phyloP scores from a whole-genome alignment of 2,888 invertebrate genomes.

The Sinodicranocentrus sp. region DNA sequence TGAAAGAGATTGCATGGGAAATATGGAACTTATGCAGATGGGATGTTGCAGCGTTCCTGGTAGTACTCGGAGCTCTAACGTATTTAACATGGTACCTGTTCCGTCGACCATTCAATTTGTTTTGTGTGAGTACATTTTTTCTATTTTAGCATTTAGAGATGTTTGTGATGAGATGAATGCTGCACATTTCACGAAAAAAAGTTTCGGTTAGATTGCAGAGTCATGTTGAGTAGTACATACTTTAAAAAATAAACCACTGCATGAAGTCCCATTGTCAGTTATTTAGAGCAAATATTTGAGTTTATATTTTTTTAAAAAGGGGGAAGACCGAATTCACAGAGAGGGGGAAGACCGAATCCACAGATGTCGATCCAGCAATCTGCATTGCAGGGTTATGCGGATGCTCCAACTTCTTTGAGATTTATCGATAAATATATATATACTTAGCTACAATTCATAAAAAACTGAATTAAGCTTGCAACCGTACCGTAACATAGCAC shows the following conservation, averaged over 20 bases:
- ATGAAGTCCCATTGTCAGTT: too few relatives aligned
- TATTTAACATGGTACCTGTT: conserved; percentile 73
- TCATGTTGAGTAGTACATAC: too few relatives aligned
- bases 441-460: conserved; percentile 5
- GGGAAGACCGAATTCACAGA: neutral
- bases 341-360: neutral
- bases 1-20: conserved; percentile 26
- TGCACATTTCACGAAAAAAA: too few relatives aligned
- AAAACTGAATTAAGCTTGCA: too few relatives aligned
- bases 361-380: too few relatives aligned
- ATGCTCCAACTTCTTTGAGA: conserved; percentile 36
- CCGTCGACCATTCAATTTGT: conserved; percentile 75
- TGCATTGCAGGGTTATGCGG: conserved; percentile 62
- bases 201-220: too few relatives aligned
- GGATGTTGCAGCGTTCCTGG: conserved; percentile 38
- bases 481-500: too few relatives aligned
- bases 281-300: too few relatives aligned
- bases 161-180: too few relatives aligned
- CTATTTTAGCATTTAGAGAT: too few relatives aligned
- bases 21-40: conserved; percentile 19
- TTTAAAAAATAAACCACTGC: too few relatives aligned
- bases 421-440: conserved; percentile 44
- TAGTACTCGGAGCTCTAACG: conserved; percentile 35
- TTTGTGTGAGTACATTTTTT: conserved; percentile 73
- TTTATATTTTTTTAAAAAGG: too few relatives aligned